Conservation (phyloP, 2,888 invertebrate genomes). For the Tenthredo distinguenda region DNA sequence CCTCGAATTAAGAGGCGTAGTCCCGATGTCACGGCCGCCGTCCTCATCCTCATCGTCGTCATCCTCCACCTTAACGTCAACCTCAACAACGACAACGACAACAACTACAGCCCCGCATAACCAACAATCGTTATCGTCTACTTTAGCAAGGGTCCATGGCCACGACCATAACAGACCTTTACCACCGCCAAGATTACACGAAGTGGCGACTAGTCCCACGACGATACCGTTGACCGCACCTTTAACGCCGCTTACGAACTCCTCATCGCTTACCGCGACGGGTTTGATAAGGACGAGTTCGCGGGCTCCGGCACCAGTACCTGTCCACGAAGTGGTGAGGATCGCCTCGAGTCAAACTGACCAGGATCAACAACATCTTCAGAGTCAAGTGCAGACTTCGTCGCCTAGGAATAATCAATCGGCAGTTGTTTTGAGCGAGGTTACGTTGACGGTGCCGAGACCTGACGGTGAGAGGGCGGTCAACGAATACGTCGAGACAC, state of each 20-base stretch:
- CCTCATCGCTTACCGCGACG: constrained; percentile 64
- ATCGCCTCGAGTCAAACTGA: background rate
- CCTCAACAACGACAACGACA: constrained; percentile 67
- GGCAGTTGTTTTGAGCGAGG: constrained; percentile 72
- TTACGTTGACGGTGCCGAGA: constrained; percentile 85
- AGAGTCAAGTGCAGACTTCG: constrained; percentile 46
- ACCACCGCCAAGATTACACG: constrained; percentile 72
- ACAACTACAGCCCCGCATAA: constrained; percentile 29
- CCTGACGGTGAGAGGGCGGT: constrained; percentile 92
- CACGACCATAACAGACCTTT: constrained; percentile 75
- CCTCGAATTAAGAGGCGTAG: constrained; percentile 69
- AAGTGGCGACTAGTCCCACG: constrained; percentile 43
- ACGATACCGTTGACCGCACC: constrained; percentile 80
- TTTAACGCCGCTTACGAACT: constrained; percentile 79
- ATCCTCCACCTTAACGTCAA: constrained; percentile 56
- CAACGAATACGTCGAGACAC: constrained; percentile 97
- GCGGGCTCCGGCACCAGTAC: constrained; percentile 66
- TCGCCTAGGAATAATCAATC: constrained; percentile 61
- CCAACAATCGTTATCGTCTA: constrained; percentile 76
- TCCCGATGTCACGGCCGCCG: constrained; percentile 73
- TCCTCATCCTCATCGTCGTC: constrained; percentile 54
- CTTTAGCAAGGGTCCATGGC: constrained; percentile 64
- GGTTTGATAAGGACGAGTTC: constrained; percentile 68
- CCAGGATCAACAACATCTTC: constrained; percentile 46
- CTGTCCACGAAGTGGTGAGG: constrained; percentile 52